A percentile compares a stretch with the other conserved stretches of the same genome.
phyloP scores from a whole-genome alignment of 2,888 invertebrate genomes.

The Leucozona laternaria region DNA sequence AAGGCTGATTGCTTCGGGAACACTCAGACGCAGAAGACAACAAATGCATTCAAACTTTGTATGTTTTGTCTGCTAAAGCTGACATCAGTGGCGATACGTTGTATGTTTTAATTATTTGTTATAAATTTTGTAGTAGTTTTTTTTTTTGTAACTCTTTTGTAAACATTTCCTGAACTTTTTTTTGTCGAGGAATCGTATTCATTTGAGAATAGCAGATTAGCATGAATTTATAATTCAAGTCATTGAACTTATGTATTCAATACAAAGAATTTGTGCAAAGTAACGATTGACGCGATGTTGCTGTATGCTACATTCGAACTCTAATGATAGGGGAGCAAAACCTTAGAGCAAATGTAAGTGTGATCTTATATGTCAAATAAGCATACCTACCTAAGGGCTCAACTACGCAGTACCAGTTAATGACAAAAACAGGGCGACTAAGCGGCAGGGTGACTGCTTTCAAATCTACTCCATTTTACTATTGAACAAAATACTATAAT shows the following conservation, averaged over 20 bases:
- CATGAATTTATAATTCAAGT: background rate
- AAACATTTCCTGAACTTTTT: background rate
- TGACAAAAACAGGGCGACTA: too few species aligned
- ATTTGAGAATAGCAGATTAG: background rate
- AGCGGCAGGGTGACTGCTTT: too few species aligned
- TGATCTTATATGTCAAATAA: too few species aligned
- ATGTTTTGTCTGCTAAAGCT: conserved; percentile 33
- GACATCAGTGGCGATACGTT: conserved; percentile 42
- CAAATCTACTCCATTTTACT: too few species aligned
- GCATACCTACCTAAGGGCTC: too few species aligned
- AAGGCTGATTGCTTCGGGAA: conserved; percentile 50
- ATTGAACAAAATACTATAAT: too few species aligned
- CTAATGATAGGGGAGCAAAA: too few species aligned
- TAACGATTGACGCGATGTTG: too few species aligned
- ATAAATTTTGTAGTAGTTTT: background rate
- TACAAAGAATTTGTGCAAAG: too few species aligned
- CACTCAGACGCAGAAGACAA: background rate
- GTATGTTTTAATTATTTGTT: conserved; percentile 57
- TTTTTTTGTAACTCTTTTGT: background rate
- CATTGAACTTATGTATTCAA: background rate
- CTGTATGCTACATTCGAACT: too few species aligned
- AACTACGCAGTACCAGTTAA: too few species aligned
- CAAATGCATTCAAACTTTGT: background rate
- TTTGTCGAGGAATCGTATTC: background rate
- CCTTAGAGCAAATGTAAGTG: too few species aligned